Conservation (phyloP, 2,888 invertebrate genomes). For the Chesias legatella region DNA sequence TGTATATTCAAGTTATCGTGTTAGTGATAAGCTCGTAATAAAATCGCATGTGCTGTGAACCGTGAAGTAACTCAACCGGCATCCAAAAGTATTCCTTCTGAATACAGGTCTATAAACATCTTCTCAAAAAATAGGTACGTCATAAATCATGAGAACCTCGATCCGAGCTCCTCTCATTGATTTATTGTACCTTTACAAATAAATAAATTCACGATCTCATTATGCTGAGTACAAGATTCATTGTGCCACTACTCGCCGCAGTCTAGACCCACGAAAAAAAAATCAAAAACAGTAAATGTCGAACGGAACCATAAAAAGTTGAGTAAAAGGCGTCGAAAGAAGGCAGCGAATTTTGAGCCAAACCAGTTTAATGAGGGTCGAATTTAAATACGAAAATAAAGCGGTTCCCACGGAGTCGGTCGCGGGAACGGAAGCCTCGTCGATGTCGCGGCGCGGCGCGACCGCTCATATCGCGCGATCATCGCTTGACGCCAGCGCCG, state of each 20-base stretch:
- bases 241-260: conserved; percentile 51
- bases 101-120: neutral
- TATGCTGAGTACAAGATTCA: conserved; percentile 50
- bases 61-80: conserved; percentile 11
- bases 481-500: conserved; percentile 37
- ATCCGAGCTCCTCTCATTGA: conserved; percentile 23
- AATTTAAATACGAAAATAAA: conserved; percentile 79
- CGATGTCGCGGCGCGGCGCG: conserved; percentile 55
- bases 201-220: conserved; percentile 54
- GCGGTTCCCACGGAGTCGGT: conserved; percentile 76
- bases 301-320: conserved; percentile 79
- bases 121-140: conserved; percentile 16
- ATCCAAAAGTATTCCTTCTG: neutral
- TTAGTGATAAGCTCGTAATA: conserved; percentile 36
- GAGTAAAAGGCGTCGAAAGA: conserved; percentile 80
- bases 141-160: conserved; percentile 22
- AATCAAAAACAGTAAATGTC: conserved; percentile 74
- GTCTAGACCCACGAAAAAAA: conserved; percentile 62
- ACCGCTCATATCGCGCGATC: conserved; percentile 42
- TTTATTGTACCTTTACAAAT: conserved; percentile 41
- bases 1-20: conserved; percentile 45
- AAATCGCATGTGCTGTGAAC: conserved; percentile 24
- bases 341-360: conserved; percentile 79
- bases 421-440: conserved; percentile 77
- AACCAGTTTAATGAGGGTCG: conserved; percentile 81